phyloP scores from a whole-genome alignment of 1,140 invertebrate genomes.

The Centruroides vittatus region DNA sequence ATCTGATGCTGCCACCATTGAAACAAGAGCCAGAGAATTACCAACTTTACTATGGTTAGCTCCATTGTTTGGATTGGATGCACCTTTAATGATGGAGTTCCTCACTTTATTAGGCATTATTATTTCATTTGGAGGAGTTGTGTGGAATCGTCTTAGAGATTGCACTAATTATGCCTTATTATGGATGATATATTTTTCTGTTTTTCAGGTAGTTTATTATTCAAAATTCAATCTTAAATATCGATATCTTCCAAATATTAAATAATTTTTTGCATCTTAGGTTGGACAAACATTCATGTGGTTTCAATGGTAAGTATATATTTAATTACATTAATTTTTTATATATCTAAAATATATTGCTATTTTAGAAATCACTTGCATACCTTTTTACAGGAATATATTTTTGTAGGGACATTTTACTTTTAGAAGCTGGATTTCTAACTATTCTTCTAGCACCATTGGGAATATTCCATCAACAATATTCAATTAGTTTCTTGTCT shows the following conservation, averaged over 20 bases:
- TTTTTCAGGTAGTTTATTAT: conserved; percentile 44
- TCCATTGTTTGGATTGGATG: conserved; percentile 47
- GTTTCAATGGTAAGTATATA: conserved; percentile 52
- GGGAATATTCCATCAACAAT: conserved; percentile 23
- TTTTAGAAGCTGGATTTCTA: conserved; percentile 63
- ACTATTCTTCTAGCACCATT: conserved; percentile 53
- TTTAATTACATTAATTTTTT: conserved; percentile 1
- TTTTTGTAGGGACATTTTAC: conserved; percentile 50
- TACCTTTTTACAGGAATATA: conserved; percentile 3
- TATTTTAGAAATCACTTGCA: not conserved
- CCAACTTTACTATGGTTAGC: conserved; percentile 55
- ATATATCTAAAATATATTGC: not conserved
- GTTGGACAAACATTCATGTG: conserved; percentile 56
- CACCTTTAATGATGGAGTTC: conserved; percentile 54
- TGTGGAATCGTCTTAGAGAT: conserved; percentile 45
- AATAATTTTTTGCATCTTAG: conserved; percentile 14
- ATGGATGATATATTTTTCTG: conserved; percentile 58
- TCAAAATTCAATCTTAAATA: not conserved
- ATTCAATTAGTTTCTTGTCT: conserved; percentile 3
- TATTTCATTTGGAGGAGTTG: conserved; percentile 49
- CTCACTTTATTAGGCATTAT: conserved; percentile 47
- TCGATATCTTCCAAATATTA: too few relatives aligned
- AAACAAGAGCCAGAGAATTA: conserved; percentile 32
- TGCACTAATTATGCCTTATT: conserved; percentile 45
- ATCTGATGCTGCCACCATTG: conserved; percentile 4